A percentile compares a stretch with the other conserved stretches of the same genome.
phyloP scores from a whole-genome alignment of 2,797 vertebrate genomes.

The Rhynchotus rufescens region DNA sequence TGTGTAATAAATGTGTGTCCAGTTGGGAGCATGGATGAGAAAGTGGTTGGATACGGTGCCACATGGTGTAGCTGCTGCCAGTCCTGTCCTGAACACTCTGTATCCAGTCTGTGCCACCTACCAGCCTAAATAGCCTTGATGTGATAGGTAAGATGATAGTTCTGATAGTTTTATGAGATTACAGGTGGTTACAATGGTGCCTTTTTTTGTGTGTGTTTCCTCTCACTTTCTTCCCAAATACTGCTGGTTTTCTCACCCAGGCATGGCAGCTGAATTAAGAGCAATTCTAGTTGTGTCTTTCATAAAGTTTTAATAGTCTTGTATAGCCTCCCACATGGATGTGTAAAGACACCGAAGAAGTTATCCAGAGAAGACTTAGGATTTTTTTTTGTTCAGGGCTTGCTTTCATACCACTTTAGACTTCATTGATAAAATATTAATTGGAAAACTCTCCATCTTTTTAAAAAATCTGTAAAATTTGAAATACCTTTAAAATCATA shows the following conservation, averaged over 20 bases:
- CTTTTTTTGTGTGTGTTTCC: background rate
- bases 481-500: constrained; percentile 20
- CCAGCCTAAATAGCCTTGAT: background rate
- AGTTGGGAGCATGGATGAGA: background rate
- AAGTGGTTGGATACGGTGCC: rapidly evolving
- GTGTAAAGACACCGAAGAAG: background rate
- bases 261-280: background rate
- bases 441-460: background rate
- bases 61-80: rapidly evolving
- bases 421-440: background rate
- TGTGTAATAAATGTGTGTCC: background rate
- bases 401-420: constrained; percentile 3
- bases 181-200: background rate
- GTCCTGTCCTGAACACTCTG: background rate
- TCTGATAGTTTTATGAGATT: background rate
- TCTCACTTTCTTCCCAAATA: background rate
- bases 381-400: background rate
- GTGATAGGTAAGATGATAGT: background rate
- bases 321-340: background rate
- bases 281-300: background rate
- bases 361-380: background rate
- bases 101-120: background rate
- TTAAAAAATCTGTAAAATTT: constrained; percentile 8
- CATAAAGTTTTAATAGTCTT: background rate
- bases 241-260: background rate